Base-by-base conservation (phyloP, 2,888 invertebrate species). In the Polyommatus iphigenia region DNA sequence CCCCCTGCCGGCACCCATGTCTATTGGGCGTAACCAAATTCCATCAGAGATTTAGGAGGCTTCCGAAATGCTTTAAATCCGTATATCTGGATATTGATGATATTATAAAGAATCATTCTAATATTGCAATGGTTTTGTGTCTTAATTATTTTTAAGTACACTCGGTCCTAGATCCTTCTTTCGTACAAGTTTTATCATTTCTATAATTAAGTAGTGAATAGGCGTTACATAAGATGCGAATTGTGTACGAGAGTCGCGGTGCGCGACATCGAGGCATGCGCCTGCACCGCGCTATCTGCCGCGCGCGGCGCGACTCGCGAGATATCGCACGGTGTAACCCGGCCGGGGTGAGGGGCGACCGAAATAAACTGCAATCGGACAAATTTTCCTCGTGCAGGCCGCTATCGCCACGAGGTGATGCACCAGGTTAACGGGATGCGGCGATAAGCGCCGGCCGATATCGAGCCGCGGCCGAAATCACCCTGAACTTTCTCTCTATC, bases 361-460 rank as follows among this genome's bases (percentile, higher is more conserved):
- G 13, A 62, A 62, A 62, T 62, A 62, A 24, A 10, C 13, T 24
- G 62, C 62, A 62, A 59, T 59, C 20, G 20, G 24, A 24, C 20
- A 13, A 20, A 62, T 20, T 62, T 24, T 24, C 24, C 62, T 62
- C 62, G 62, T 13, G 62, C 24, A 24, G 24, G 20, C 62, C 20
- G n/a, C 8, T 59, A 59, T 59, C 59, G 59, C 10, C 59, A 7
- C 62, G 62, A 62, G 62, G 62, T 62, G 59, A 59, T 59, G 62
- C 62, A 62, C 24, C 62, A 62, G 62, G 62, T 62, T 62, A 62
- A 62, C 62, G 24, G 62, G 62, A 20, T 24, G 24, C 20, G 13
- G 62, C 62, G 62, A 62, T 62, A 62, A 62, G 24, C 62, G 10
- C 20, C 62, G 24, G 13, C 24, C 62, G 24, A 62, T 24, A 62